phyloP scores from a whole-genome alignment of 2,113 vertebrate genomes.

The Smithornis capensis region DNA sequence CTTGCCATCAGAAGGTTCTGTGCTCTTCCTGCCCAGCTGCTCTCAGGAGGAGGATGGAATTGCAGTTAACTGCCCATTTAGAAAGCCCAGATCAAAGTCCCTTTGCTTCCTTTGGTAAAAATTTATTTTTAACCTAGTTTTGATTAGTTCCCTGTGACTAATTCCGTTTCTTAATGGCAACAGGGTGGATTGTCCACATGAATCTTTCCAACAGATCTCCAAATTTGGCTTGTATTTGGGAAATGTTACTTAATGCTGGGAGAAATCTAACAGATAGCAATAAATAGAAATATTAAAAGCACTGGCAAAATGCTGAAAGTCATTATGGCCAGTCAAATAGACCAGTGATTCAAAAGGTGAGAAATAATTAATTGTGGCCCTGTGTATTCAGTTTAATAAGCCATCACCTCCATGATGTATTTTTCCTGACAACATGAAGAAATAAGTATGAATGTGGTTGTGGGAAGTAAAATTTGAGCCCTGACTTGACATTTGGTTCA shows the following conservation, averaged over 20 bases:
- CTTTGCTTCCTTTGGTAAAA: not conserved
- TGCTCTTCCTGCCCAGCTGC: not conserved
- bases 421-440: not conserved
- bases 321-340: not conserved
- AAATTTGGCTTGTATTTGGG: not conserved
- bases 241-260: not conserved
- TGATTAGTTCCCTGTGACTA: constrained; percentile 12
- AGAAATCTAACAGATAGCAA: not conserved
- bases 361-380: not conserved
- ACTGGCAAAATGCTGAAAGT: not conserved
- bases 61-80: not conserved
- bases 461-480: not conserved
- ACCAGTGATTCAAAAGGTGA: not conserved
- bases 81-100: not conserved
- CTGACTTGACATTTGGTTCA: not conserved
- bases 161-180: constrained; percentile 1
- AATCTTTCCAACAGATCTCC: not conserved
- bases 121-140: not conserved
- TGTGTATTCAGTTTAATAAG: not conserved
- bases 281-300: not conserved
- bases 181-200: not conserved
- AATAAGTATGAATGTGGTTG: not conserved
- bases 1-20: not conserved
- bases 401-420: not conserved
- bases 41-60: not conserved